Conservation (phyloP, 2,888 invertebrate species). For the Hyppa rectilinea region DNA sequence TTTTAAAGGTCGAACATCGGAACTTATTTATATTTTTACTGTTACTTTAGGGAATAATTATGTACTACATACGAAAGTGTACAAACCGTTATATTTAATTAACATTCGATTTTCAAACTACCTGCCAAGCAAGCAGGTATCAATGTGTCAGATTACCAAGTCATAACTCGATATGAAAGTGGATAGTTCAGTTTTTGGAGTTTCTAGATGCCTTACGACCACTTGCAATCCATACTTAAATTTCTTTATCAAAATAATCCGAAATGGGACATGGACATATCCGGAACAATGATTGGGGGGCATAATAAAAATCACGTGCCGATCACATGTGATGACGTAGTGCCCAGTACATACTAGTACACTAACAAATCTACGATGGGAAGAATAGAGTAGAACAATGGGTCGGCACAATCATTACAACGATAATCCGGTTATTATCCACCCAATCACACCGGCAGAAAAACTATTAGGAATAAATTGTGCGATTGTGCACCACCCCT, state of each 20-base stretch:
- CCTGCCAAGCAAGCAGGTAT: constrained; percentile 10
- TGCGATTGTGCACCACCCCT: constrained; percentile 36
- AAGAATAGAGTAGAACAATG: constrained; percentile 63
- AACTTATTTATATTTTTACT: background rate
- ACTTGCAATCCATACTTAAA: background rate
- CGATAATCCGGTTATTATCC: constrained; percentile 60
- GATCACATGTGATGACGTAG: constrained; percentile 43
- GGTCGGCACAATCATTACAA: constrained; percentile 49
- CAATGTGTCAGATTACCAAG: constrained; percentile 30
- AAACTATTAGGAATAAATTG: constrained; percentile 41
- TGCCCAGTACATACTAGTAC: constrained; percentile 16
- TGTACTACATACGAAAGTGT: constrained; percentile 4
- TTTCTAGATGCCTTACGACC: constrained; percentile 28
- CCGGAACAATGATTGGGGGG: constrained; percentile 24
- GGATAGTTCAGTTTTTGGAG: constrained; percentile 42
- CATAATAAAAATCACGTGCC: constrained; percentile 39
- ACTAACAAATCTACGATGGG: constrained; percentile 48
- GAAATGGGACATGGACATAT: constrained; percentile 10
- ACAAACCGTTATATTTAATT: constrained; percentile 8
- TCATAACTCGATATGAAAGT: constrained; percentile 56
- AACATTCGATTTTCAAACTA: constrained; percentile 17
- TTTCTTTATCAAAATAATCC: constrained; percentile 1
- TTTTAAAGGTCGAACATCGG: background rate
- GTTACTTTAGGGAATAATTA: background rate
- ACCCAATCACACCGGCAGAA: constrained; percentile 34